Evolutionary conservation across 2,797 vertebrate genomes (phyloP).

Genomic region (Labroides dimidiatus): DNA sequence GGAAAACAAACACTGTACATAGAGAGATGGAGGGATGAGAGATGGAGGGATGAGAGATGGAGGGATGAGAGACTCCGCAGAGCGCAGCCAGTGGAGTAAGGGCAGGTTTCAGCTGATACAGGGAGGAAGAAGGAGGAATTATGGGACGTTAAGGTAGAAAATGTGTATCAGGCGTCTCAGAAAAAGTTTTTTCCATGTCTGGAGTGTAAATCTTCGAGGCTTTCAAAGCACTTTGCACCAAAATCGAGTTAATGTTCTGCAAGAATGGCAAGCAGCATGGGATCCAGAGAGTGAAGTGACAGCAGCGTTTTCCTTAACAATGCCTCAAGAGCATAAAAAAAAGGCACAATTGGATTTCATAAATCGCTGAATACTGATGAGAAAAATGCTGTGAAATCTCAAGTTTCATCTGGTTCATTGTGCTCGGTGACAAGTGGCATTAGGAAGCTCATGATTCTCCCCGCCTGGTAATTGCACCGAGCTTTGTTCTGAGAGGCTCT

Average conservation of each 20-base stretch:
- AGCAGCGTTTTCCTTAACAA: conserved; percentile 36
- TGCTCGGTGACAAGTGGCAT: conserved; percentile 31
- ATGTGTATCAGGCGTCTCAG: not conserved
- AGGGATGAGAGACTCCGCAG: no score
- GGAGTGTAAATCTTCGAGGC: conserved; percentile 20
- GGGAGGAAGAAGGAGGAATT: not conserved
- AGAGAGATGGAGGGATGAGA: not conserved
- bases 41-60: no score
- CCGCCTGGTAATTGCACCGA: conserved; percentile 14
- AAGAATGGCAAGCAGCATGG: not conserved
- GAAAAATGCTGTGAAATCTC: conserved; percentile 34
- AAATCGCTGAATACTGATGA: conserved; percentile 26
- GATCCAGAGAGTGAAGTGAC: conserved; percentile 46
- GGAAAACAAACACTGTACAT: not conserved
- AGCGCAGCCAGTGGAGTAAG: no score
- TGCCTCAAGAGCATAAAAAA: conserved; percentile 35
- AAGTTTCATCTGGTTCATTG: conserved; percentile 28
- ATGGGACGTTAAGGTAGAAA: not conserved
- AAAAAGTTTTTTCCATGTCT: conserved; percentile 3
- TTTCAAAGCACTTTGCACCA: not conserved
- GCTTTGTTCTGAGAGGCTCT: conserved; percentile 26
- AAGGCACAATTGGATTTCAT: conserved; percentile 44
- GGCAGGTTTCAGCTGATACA: no score
- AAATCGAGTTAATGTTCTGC: conserved; percentile 33
- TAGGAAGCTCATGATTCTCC: conserved; percentile 36